Evolutionary conservation across 2,888 invertebrate species (phyloP).

Genomic region (Idaea straminata): DNA sequence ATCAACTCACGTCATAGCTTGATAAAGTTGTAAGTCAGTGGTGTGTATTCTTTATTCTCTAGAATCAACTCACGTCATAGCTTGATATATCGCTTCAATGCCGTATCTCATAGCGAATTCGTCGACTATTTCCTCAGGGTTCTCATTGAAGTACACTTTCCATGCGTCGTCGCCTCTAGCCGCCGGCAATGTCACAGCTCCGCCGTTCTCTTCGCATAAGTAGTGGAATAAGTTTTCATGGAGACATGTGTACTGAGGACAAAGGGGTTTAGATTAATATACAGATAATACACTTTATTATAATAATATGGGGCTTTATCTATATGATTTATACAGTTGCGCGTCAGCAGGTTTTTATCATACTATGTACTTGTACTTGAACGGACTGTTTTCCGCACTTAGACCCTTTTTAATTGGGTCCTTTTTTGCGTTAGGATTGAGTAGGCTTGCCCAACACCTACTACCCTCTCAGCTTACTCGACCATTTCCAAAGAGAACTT

Average conservation of each 20-base stretch:
- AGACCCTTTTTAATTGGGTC: no score
- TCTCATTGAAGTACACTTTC: slow-evolving; percentile 99
- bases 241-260: slow-evolving; percentile 92
- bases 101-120: slow-evolving; percentile 99
- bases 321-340: neutral
- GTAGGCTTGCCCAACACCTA: no score
- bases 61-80: slow-evolving; percentile 91
- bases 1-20: no score
- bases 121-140: slow-evolving; percentile 98
- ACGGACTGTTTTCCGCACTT: no score
- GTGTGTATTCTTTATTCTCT: no score
- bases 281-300: neutral
- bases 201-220: slow-evolving; percentile 95
- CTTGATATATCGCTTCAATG: slow-evolving; percentile 99
- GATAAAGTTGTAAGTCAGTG: no score
- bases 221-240: slow-evolving; percentile 99
- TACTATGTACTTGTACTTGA: no score
- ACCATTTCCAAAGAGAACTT: no score
- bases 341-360: no score
- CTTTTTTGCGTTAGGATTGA: no score
- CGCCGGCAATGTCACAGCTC: slow-evolving; percentile 94
- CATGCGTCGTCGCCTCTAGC: slow-evolving; percentile 99
- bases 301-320: neutral
- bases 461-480: no score
- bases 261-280: slow-evolving; percentile 7